Base-by-base conservation (phyloP, 2,888 invertebrate genomes). In the Fabriciana adippe region DNA sequence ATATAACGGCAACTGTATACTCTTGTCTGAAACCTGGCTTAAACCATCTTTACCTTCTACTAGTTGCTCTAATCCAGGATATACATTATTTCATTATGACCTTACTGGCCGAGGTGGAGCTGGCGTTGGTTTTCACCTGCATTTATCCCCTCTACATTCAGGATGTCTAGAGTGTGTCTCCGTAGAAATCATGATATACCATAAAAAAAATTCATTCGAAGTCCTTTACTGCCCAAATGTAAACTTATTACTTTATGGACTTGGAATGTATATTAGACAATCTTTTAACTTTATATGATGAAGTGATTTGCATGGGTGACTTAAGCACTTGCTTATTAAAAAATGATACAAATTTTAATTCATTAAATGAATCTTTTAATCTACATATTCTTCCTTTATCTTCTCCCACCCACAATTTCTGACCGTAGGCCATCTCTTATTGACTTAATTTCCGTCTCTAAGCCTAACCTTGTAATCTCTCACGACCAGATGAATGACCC, bases 401-500 rank as follows among this genome's bases (percentile, higher is more conserved):
- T n/a, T 18, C 16, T 56, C 16, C 64, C 6, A 66, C 67, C 41
- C 66, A 69, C 41, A 18, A 60, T 55, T 54, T 45, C 64, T 6
- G 41, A 67, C 50, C 56, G 61, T 45, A 57, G 35, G 1, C 68
- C 69, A 8, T 66, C 69, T 15, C 63, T 67, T 15, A 35, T 72
- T 15, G 66, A 73, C 21, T 4, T 63, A 0, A 48, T 63, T 26
- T 26, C 26, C 26, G 57, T 50, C 68, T 50, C 59, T 59, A 47
- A 67, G 1, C 60, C 51, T 48, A 16, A 62, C 26, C 41, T 67
- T 45, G 71, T 69, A 15, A 21, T 21, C 14, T 51, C 55, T 15
- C 68, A 73, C 56, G 71, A 70, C 13, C 73, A 73, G 50, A 21
- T 59, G 15, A 70, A 70, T n/a, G 57, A 63, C 8, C 57, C 68